Evolutionary conservation across 2,113 vertebrate species (phyloP).

Genomic region (Verasper variegatus): DNA sequence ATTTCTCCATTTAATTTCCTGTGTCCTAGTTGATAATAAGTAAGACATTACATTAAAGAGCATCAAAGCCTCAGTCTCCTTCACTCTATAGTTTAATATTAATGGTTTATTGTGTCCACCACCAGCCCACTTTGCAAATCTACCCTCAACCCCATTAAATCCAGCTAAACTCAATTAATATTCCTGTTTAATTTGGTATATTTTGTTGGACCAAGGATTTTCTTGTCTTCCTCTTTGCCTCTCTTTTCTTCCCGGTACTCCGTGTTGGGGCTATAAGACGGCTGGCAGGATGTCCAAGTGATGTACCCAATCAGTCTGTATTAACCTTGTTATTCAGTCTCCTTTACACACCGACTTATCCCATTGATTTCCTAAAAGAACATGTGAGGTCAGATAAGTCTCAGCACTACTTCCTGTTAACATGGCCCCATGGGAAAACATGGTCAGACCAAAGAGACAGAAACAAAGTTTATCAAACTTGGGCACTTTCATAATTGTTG

Average conservation of each 20-base stretch:
- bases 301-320: conserved; percentile 20
- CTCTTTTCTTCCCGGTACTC: conserved; percentile 7
- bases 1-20: conserved; percentile 44
- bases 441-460: conserved; percentile 8
- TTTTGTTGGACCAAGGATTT: neutral
- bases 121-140: conserved; percentile 28
- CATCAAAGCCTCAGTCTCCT: conserved; percentile 5
- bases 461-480: conserved; percentile 7
- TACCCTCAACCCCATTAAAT: conserved; percentile 30
- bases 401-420: conserved; percentile 36
- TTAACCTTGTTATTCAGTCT: conserved; percentile 12
- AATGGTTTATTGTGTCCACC: conserved; percentile 45
- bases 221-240: conserved; percentile 22
- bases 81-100: conserved; percentile 21
- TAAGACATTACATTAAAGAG: conserved; percentile 35
- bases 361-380: conserved; percentile 45
- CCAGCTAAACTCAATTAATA: conserved; percentile 40
- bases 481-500: neutral
- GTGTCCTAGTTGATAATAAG: conserved; percentile 27
- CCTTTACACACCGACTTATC: conserved; percentile 20
- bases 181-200: conserved; percentile 15
- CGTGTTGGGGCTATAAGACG: neutral
- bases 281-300: conserved; percentile 29
- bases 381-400: conserved; percentile 36
- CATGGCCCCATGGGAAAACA: conserved; percentile 7